Percentiles rank a stretch among this genome's conserved stretches.
Evolutionary conservation across 2,797 vertebrate genomes (phyloP).

Genomic region (Microchirus variegatus): DNA sequence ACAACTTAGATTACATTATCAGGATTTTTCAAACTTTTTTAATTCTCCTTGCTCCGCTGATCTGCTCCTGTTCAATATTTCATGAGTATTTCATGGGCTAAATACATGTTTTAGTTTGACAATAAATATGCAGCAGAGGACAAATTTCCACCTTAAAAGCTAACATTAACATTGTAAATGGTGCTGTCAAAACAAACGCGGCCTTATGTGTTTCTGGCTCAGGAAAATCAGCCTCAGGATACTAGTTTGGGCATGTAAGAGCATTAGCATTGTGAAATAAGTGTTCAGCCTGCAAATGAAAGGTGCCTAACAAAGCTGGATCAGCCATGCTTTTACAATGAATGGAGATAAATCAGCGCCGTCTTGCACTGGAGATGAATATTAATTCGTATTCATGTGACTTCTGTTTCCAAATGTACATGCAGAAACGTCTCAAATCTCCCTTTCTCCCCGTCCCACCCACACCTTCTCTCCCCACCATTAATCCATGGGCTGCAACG

Average conservation of each 20-base stretch:
- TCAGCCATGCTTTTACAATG: constrained; percentile 42
- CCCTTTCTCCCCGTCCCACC: constrained; percentile 9
- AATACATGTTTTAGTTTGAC: constrained; percentile 5
- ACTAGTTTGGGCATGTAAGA: constrained; percentile 33
- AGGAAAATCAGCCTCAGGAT: constrained; percentile 34
- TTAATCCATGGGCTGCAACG: constrained; percentile 45
- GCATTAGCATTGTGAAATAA: constrained; percentile 43
- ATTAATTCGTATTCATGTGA: constrained; percentile 50
- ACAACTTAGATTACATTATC: too few species aligned
- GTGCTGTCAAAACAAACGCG: constrained; percentile 23
- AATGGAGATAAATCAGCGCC: constrained; percentile 58
- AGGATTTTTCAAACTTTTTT: neutral
- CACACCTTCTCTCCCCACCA: constrained; percentile 26
- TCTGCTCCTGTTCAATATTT: constrained; percentile 11
- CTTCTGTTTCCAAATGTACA: constrained; percentile 61
- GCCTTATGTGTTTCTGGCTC: constrained; percentile 9
- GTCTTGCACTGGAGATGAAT: constrained; percentile 50
- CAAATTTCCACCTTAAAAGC: constrained; percentile 1
- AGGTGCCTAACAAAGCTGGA: constrained; percentile 47
- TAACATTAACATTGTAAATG: constrained; percentile 23
- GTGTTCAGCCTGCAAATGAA: constrained; percentile 53
- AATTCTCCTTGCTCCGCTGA: neutral
- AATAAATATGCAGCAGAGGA: constrained; percentile 16
- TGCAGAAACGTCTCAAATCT: constrained; percentile 39
- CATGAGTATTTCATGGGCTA: neutral